These are phyloP conservation scores for Anastatus disparis DNA, from an alignment of 1,140 invertebrate genomes.

Conservation along the genomic window DNA sequence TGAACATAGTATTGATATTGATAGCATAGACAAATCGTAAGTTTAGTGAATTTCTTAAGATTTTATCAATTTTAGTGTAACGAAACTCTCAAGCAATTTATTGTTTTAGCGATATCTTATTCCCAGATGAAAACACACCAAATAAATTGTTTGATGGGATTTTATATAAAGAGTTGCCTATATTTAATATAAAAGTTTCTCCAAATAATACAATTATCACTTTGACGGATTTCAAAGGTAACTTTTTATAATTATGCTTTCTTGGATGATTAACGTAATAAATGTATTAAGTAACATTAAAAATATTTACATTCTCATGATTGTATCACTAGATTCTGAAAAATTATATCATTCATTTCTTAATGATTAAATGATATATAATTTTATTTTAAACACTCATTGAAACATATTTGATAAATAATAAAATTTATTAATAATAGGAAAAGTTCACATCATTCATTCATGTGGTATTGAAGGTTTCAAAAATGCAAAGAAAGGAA, in stretches of 20 bases:
- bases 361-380: too few species aligned
- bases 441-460: conserved; percentile 70
- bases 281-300: too few species aligned
- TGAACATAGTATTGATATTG: conserved; percentile 72
- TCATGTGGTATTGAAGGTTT: conserved; percentile 93
- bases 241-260: conserved; percentile 27
- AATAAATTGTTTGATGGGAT: conserved; percentile 81
- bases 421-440: conserved; percentile 53
- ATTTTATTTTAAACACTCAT: too few species aligned
- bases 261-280: too few species aligned
- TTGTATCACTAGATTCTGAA: background rate
- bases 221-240: conserved; percentile 77
- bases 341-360: background rate
- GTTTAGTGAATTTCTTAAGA: background rate
- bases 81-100: background rate
- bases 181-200: conserved; percentile 82
- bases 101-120: conserved; percentile 71
- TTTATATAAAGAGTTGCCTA: conserved; percentile 82
- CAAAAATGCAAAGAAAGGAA: conserved; percentile 94
- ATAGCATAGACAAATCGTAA: conserved; percentile 56
- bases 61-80: background rate
- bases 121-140: conserved; percentile 79
- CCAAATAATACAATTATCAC: conserved; percentile 89
- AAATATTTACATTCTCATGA: too few species aligned
- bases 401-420: background rate